Base-by-base conservation (phyloP, 2,797 vertebrate genomes). In the Cynodonichthys magdalenae region DNA sequence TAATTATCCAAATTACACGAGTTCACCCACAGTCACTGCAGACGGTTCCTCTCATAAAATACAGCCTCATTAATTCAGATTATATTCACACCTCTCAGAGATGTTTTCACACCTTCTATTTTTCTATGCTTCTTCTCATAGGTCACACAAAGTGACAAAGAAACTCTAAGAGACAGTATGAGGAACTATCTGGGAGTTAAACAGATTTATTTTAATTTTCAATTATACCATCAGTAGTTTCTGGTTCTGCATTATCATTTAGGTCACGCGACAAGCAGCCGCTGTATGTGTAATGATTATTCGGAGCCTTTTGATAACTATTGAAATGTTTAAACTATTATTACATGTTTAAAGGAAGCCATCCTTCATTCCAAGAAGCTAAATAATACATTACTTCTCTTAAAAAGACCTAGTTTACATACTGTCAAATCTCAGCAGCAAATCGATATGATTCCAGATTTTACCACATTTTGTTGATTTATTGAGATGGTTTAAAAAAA, bases 31-130 rank as follows among this genome's bases (percentile, higher is more conserved):
- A 76, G 67, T 87, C 82, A 74, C 71, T 81, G 71, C 67, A 71
- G 76, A 82, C 67, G 10, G 58, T 66, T 84, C 58, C 52, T 70
- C 66, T 80, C 71, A 59, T 70, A 73, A 71, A 66, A 86, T 75
- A 62, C 66, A 70, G 83, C 87, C 84, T 93, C 87, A 92, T 93
- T 93, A 90, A 89, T 89, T 92, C 87, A 69, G 62, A 92, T 90
- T 87, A 86, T 67, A 86, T 91, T 92, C 83, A 89, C 89, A 92
- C 87, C 87, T 90, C 74, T 85, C 84, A 71, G 51, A 71, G 69
- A 78, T 81, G 70, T 84, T 88, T 86, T 92, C 79, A 82, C 88
- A 84, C 77, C 0, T 83, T 73, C 76, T 71, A 28, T 59, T 58
- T 55, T 66, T 59, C 53, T 46, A 15, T 59, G 44, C 14, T 62